These are phyloP conservation scores for Nanorana parkeri DNA, from an alignment of 2,113 vertebrate genomes.

Conservation along the genomic window DNA sequence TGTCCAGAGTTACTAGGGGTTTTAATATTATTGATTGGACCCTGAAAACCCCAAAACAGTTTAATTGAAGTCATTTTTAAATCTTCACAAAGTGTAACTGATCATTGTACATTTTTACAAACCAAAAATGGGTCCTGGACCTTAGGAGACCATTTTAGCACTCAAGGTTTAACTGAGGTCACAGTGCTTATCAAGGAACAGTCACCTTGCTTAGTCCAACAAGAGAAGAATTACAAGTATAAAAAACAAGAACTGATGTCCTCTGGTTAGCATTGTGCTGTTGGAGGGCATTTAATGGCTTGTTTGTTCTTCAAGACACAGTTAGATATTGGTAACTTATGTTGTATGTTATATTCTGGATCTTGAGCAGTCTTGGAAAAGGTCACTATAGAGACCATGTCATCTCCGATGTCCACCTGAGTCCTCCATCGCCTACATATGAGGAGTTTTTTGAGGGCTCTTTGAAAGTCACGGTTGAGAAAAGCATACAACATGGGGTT, in stretches of 20 bases:
- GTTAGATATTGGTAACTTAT: not conserved
- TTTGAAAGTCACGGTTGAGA: conserved; percentile 72
- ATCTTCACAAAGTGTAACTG: no score
- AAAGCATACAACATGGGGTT: conserved; percentile 74
- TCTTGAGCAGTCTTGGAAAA: conserved; percentile 74
- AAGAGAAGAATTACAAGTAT: not conserved
- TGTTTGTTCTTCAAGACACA: conserved; percentile 60
- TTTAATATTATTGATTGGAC: no score
- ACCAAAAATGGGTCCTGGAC: no score
- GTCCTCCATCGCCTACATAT: conserved; percentile 70
- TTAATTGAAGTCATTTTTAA: no score
- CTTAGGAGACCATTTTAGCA: no score
- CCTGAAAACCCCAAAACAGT: no score
- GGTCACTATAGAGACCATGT: conserved; percentile 74
- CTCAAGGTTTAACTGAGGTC: no score
- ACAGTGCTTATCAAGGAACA: no score
- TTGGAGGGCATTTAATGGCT: conserved; percentile 34
- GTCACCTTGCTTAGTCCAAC: no score
- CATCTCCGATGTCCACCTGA: conserved; percentile 71
- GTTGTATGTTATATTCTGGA: conserved; percentile 60
- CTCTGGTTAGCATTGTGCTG: conserved; percentile 31
- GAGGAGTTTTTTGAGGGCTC: conserved; percentile 80
- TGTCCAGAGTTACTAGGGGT: no score
- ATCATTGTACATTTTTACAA: no score
- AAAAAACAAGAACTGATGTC: not conserved